These are phyloP conservation scores for Thymelicus acteon DNA, from an alignment of 2,888 invertebrate species.

Conservation along the genomic window DNA sequence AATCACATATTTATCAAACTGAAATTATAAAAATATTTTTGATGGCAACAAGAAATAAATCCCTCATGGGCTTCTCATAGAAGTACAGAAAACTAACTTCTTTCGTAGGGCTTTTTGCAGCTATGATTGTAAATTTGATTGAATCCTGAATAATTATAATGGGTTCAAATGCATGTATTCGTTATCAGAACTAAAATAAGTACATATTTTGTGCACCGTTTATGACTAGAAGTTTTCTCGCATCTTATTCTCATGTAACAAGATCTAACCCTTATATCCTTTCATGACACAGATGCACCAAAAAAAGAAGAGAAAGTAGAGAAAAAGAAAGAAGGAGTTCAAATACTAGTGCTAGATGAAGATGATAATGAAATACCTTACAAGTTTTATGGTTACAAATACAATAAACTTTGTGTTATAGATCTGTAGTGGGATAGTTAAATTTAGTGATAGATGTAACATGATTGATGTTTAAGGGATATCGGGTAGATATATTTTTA, in stretches of 20 bases:
- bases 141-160: too few relatives aligned
- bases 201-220: not conserved
- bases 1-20: too few relatives aligned
- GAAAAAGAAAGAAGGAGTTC: conserved; percentile 50
- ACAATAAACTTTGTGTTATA: conserved; percentile 27
- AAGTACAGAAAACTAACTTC: too few relatives aligned
- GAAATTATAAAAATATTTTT: too few relatives aligned
- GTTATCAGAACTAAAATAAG: too few relatives aligned
- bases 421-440: not conserved
- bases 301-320: conserved; percentile 49
- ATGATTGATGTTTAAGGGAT: not conserved
- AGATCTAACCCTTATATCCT: not conserved
- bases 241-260: not conserved
- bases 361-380: conserved; percentile 55
- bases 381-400: conserved; percentile 68
- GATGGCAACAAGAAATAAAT: too few relatives aligned
- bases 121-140: too few relatives aligned
- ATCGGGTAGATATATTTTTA: not conserved
- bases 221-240: not conserved
- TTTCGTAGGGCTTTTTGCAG: too few relatives aligned
- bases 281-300: conserved; percentile 38
- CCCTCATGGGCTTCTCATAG: too few relatives aligned
- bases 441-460: not conserved
- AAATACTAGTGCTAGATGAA: conserved; percentile 63
- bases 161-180: too few relatives aligned